Evolutionary conservation across 2,888 invertebrate species (phyloP).

Genomic region (Coelinius sp.): DNA sequence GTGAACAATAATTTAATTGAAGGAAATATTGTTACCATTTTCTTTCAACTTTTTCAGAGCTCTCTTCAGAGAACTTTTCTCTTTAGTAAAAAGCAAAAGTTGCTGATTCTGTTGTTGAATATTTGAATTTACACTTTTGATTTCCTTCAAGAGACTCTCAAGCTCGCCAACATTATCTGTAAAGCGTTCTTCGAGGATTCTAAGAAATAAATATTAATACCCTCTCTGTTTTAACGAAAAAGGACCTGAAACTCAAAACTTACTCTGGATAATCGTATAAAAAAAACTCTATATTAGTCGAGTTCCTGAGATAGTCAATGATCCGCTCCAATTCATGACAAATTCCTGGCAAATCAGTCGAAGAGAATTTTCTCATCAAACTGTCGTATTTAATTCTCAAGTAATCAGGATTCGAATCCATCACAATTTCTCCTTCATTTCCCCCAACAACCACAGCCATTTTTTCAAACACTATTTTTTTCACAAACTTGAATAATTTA

Average conservation of each 20-base stretch:
- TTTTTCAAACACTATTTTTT: conserved; percentile 3
- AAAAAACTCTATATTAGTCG: conserved; percentile 51
- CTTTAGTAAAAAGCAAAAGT: conserved; percentile 58
- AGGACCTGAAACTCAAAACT: conserved; percentile 25
- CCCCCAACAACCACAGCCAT: conserved; percentile 41
- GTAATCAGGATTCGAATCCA: conserved; percentile 25
- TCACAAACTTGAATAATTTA: neutral
- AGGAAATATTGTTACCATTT: conserved; percentile 52
- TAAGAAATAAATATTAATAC: conserved; percentile 39
- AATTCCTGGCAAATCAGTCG: conserved; percentile 48
- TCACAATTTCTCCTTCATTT: conserved; percentile 36
- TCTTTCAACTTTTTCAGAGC: conserved; percentile 58
- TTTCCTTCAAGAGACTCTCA: conserved; percentile 59
- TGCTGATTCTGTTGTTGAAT: conserved; percentile 60
- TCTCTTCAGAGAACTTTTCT: conserved; percentile 53
- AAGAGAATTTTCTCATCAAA: conserved; percentile 40
- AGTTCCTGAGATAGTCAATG: conserved; percentile 51
- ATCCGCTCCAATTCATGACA: conserved; percentile 57
- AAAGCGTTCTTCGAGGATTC: conserved; percentile 55
- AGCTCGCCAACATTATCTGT: conserved; percentile 60
- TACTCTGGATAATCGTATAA: conserved; percentile 57
- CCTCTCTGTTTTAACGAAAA: neutral
- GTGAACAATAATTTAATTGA: neutral
- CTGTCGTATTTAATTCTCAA: conserved; percentile 5
- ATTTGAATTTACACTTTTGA: conserved; percentile 56